A percentile compares a stretch with the other conserved stretches of the same genome.
These are phyloP conservation scores for Ichneumon xanthorius DNA, from an alignment of 2,888 invertebrate species.

Conservation along the genomic window DNA sequence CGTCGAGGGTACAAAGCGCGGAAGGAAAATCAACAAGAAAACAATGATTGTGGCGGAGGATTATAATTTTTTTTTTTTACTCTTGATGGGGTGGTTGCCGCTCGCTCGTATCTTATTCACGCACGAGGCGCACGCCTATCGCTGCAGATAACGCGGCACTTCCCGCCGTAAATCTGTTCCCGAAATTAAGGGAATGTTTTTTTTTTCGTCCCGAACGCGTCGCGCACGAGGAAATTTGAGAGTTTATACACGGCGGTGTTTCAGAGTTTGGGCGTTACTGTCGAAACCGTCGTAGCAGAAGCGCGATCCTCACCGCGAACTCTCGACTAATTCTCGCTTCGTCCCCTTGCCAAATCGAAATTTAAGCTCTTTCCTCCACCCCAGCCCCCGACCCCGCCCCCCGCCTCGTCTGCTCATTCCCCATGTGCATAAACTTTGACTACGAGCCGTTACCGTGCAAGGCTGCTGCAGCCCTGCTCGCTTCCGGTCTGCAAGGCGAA, in stretches of 20 bases:
- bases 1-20: constrained; percentile 37
- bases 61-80: constrained; percentile 27
- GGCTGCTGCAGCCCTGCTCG: background rate
- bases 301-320: constrained; percentile 12
- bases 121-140: background rate
- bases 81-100: constrained; percentile 14
- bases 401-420: background rate
- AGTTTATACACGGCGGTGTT: background rate
- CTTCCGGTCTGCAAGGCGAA: constrained; percentile 23
- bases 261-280: background rate
- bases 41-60: constrained; percentile 60
- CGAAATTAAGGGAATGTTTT: constrained; percentile 1
- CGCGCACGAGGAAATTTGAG: background rate
- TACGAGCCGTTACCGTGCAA: constrained; percentile 3
- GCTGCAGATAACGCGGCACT: background rate
- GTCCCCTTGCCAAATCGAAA: constrained; percentile 10
- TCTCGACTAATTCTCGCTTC: constrained; percentile 12
- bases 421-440: constrained; percentile 31
- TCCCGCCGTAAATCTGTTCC: background rate
- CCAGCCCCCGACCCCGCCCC: background rate
- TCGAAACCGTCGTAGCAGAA: constrained; percentile 28
- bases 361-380: constrained; percentile 13
- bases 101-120: constrained; percentile 28
- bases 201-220: background rate
- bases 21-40: constrained; percentile 68